Evolutionary conservation across 2,888 invertebrate species (phyloP).

Genomic region (Ctenicera cuprea): DNA sequence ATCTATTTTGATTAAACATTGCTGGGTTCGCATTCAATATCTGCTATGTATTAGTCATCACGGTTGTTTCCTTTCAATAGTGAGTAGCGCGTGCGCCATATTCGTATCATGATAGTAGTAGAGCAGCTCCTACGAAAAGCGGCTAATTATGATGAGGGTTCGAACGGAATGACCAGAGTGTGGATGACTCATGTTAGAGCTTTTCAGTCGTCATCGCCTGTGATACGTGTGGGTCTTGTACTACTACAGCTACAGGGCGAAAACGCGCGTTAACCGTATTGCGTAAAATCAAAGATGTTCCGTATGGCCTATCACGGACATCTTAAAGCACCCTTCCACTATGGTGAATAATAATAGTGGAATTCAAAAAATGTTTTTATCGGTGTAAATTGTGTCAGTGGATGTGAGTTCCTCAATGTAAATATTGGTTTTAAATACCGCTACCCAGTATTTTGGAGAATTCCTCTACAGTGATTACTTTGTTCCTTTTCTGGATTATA

Average conservation of each 20-base stretch:
- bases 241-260: constrained; percentile 44
- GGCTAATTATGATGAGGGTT: constrained; percentile 67
- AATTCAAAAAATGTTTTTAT: constrained; percentile 53
- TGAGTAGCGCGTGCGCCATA: constrained; percentile 61
- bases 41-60: constrained; percentile 65
- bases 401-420: constrained; percentile 53
- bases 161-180: constrained; percentile 65
- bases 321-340: constrained; percentile 43
- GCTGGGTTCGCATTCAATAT: constrained; percentile 53
- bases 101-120: constrained; percentile 53
- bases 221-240: constrained; percentile 47
- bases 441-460: constrained; percentile 23
- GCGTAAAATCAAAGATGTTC: constrained; percentile 54
- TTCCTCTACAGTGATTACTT: constrained; percentile 20
- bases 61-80: constrained; percentile 36
- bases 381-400: constrained; percentile 55
- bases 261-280: constrained; percentile 56
- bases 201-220: constrained; percentile 57
- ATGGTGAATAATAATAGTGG: constrained; percentile 44
- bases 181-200: constrained; percentile 59
- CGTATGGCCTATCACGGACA: constrained; percentile 51
- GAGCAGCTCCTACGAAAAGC: constrained; percentile 62
- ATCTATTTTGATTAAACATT: constrained; percentile 11
- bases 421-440: constrained; percentile 49
- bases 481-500: constrained; percentile 38